Base-by-base conservation (phyloP, 2,113 vertebrate genomes). In the Mola mola region DNA sequence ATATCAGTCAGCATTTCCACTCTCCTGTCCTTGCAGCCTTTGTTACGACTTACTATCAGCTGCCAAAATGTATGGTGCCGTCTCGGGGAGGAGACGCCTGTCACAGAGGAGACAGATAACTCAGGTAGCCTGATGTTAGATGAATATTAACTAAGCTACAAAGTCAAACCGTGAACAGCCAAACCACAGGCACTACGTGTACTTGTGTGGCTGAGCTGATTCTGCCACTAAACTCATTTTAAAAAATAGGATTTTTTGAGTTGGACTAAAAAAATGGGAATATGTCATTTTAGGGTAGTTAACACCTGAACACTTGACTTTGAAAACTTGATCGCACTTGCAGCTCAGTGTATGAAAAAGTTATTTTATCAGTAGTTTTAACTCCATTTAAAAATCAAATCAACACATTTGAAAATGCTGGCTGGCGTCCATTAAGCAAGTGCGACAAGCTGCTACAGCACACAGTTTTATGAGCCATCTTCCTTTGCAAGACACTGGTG, bases 1-100 rank as follows among this genome's bases (percentile, higher is more conserved):
- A 66, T 51, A 75, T 75, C 79, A 64, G 34, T 51, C 25, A 33
- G 47, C 34, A 21, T 65, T 36, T 66, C 13, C 42, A n/a, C 71
- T 63, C 36, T 42, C 42, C 44, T 67, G 59, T 49, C 37, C 50
- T 29, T 50, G 13, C 46, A 29, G 34, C 29, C 28, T 58, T 79
- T 66, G 73, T 63, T 31, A 6, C 65, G 28, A 21, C n/a, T 71
- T 61, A 80, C 73, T 72, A 73, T 82, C 71, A 76, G 65, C 76
- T 57, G 72, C 38, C 53, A 60, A 67, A 66, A 69, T 26, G 57
- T 61, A 17, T 56, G 63, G 55, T 31, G 40, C 50, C 15, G 46
- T 55, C 66, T 57, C 28, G 0, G 25, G 43, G 11, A 58, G 29
- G 53, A 41, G 60, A 75, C 25, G 28, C 37, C 72, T 59, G 79